Evolutionary conservation across 2,113 vertebrate species (phyloP).

Genomic region (Morphnarchus princeps): DNA sequence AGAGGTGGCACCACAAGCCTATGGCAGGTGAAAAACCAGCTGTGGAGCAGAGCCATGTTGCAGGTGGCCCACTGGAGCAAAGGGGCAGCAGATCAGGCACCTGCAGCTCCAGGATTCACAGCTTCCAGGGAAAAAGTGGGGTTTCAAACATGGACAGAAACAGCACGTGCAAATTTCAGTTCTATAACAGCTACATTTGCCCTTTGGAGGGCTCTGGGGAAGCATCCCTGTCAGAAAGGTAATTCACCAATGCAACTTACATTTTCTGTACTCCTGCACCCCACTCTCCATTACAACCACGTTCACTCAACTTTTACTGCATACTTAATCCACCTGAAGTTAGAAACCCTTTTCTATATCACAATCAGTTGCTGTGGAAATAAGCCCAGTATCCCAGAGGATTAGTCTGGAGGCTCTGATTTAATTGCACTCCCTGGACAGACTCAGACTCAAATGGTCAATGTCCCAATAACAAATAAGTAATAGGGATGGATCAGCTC

Average conservation of each 20-base stretch:
- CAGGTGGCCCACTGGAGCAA: background rate
- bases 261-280: background rate
- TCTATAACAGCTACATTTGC: background rate
- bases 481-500: background rate
- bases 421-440: background rate
- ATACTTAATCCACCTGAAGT: background rate
- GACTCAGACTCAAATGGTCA: background rate
- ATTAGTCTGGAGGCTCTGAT: background rate
- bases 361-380: background rate
- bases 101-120: background rate
- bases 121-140: background rate
- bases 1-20: background rate
- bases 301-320: background rate
- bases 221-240: background rate
- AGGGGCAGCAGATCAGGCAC: background rate
- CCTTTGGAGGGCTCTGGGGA: background rate
- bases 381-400: background rate
- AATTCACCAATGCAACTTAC: fast-evolving
- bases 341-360: background rate
- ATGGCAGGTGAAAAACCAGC: background rate
- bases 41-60: background rate
- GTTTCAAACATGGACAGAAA: background rate
- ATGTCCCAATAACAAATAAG: background rate
- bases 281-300: background rate
- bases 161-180: background rate